These are phyloP conservation scores for Cerastis leucographa DNA, from an alignment of 2,888 invertebrate species.

Conservation along the genomic window DNA sequence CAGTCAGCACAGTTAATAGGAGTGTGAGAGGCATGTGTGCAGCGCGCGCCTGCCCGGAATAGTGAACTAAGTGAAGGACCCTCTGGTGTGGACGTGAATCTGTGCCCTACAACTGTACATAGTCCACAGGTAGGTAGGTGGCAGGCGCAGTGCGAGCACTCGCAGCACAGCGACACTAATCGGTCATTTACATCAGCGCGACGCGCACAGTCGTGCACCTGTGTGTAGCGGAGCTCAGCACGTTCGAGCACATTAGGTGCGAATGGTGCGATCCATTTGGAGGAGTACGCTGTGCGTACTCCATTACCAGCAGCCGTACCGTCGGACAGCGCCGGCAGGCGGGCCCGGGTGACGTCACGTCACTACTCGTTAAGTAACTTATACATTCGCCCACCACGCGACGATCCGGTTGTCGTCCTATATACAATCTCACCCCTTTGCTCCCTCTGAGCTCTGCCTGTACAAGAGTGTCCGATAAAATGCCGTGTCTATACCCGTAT, in stretches of 20 bases:
- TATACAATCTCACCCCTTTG: background rate
- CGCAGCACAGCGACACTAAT: background rate
- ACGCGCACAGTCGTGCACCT: background rate
- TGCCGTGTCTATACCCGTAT: background rate
- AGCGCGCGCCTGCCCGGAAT: background rate
- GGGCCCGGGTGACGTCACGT: slow-evolving; percentile 2
- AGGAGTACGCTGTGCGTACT: slow-evolving; percentile 15
- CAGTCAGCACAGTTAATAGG: slow-evolving; percentile 9
- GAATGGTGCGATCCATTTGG: slow-evolving; percentile 24
- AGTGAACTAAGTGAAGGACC: background rate
- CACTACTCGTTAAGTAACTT: slow-evolving; percentile 15
- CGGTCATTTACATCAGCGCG: slow-evolving; percentile 24
- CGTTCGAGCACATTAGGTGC: slow-evolving; percentile 19
- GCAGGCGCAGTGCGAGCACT: background rate
- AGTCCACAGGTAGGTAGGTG: background rate
- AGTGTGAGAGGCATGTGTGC: background rate
- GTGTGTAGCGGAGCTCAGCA: slow-evolving; percentile 8
- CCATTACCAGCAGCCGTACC: slow-evolving; percentile 24
- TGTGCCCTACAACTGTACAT: background rate
- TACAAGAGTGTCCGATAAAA: background rate
- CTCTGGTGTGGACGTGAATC: background rate
- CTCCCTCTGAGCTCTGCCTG: background rate
- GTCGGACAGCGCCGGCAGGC: background rate
- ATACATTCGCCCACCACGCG: slow-evolving; percentile 21
- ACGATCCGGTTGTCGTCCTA: slow-evolving; percentile 9